Evolutionary conservation across 2,888 invertebrate genomes (phyloP).

Genomic region (Phyllotreta striolata): DNA sequence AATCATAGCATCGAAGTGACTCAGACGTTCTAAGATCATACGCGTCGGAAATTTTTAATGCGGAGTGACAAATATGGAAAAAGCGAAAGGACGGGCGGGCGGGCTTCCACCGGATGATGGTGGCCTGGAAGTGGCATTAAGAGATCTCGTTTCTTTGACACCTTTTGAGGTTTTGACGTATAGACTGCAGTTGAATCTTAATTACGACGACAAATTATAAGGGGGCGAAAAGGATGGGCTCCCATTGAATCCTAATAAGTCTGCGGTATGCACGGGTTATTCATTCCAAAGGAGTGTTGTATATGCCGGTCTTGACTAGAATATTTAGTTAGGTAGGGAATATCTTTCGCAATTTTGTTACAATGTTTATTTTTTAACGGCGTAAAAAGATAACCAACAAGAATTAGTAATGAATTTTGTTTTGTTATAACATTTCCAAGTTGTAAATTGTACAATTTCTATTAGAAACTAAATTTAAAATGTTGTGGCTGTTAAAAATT

Average conservation of each 20-base stretch:
- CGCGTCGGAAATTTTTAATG: conserved; percentile 37
- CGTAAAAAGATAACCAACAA: too few relatives aligned
- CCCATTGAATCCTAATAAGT: conserved; percentile 21
- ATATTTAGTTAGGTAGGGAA: too few relatives aligned
- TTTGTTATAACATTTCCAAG: too few relatives aligned
- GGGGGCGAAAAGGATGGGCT: not conserved
- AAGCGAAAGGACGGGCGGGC: conserved; percentile 14
- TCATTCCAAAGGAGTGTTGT: too few relatives aligned
- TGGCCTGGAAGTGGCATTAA: conserved; percentile 24
- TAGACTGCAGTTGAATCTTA: conserved; percentile 27
- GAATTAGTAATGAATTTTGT: too few relatives aligned
- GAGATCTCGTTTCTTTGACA: conserved; percentile 22
- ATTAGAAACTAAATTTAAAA: too few relatives aligned
- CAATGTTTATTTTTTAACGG: too few relatives aligned
- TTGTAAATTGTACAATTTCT: too few relatives aligned
- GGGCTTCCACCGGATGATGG: conserved; percentile 21
- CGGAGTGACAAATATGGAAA: conserved; percentile 26
- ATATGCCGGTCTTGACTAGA: too few relatives aligned
- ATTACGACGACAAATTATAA: conserved; percentile 13
- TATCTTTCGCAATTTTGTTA: too few relatives aligned
- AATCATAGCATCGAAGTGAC: conserved; percentile 37
- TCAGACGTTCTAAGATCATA: conserved; percentile 35
- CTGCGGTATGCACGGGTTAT: not conserved
- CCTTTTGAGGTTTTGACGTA: conserved; percentile 26
- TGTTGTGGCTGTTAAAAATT: too few relatives aligned